A percentile compares a stretch with the other conserved stretches of the same genome.
phyloP scores from a whole-genome alignment of 2,797 vertebrate genomes.

The Ceryle rudis region DNA sequence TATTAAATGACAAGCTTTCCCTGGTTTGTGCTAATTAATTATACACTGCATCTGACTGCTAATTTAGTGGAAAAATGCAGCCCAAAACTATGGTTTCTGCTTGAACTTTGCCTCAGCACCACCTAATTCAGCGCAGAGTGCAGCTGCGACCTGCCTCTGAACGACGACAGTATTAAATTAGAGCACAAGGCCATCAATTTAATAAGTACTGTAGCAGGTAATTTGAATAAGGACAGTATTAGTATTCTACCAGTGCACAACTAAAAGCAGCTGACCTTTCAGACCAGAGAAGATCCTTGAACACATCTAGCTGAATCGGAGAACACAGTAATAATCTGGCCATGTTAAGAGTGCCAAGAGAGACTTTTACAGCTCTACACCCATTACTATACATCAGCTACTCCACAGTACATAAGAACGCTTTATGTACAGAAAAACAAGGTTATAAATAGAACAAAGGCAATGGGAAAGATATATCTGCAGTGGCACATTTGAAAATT shows the following conservation, averaged over 20 bases:
- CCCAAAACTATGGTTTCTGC: constrained; percentile 86
- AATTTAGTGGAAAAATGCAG: constrained; percentile 88
- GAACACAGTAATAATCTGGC: constrained; percentile 92
- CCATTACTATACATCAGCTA: constrained; percentile 83
- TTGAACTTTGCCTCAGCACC: constrained; percentile 92
- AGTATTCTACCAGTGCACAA: constrained; percentile 95
- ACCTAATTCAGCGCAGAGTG: constrained; percentile 90
- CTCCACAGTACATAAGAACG: constrained; percentile 69
- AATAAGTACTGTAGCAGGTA: constrained; percentile 96
- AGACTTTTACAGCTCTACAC: constrained; percentile 80
- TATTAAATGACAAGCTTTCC: constrained; percentile 98
- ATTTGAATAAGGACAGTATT: constrained; percentile 99
- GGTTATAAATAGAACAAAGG: constrained; percentile 80
- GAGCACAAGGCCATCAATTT: constrained; percentile 96
- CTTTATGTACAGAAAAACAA: constrained; percentile 73
- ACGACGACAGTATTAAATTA: constrained; percentile 95
- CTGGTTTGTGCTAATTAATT: constrained; percentile 94
- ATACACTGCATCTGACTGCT: constrained; percentile 88
- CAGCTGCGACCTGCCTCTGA: constrained; percentile 88
- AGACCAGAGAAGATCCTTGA: constrained; percentile 96
- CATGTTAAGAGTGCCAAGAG: constrained; percentile 91
- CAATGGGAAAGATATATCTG: constrained; percentile 80
- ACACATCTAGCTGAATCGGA: constrained; percentile 93
- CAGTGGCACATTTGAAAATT: constrained; percentile 75
- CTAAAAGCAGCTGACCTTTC: constrained; percentile 99